A percentile compares a stretch with the other conserved stretches of the same genome.
These are phyloP conservation scores for Clivina fossor DNA, from an alignment of 2,888 invertebrate species.

Conservation along the genomic window DNA sequence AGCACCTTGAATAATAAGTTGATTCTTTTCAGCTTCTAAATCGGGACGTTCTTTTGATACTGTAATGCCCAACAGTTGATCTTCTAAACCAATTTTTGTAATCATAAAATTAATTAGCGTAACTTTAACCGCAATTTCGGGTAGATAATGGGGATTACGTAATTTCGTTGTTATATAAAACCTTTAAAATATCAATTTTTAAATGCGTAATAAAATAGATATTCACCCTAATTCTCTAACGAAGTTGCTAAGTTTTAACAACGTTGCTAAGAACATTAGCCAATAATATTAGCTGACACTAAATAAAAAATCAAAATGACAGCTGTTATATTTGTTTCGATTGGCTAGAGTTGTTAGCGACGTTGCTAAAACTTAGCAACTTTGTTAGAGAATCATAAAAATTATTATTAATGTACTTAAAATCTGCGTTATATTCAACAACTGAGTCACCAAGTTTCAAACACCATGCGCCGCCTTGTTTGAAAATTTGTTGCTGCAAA, in stretches of 20 bases:
- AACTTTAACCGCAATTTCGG: conserved; percentile 90
- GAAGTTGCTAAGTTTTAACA: too few species aligned
- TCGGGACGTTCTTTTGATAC: conserved; percentile 92
- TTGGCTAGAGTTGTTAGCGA: too few species aligned
- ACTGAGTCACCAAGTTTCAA: conserved; percentile 89
- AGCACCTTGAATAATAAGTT: conserved; percentile 84
- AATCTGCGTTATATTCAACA: conserved; percentile 84
- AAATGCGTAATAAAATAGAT: conserved; percentile 11
- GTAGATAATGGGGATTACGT: conserved; percentile 90
- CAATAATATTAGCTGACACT: too few species aligned
- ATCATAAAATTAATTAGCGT: conserved; percentile 92
- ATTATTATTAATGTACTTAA: conserved; percentile 60
- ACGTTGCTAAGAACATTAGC: too few species aligned
- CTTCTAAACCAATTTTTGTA: conserved; percentile 83
- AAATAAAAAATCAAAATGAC: too few species aligned
- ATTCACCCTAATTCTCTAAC: conserved; percentile 8
- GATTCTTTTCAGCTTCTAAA: conserved; percentile 86
- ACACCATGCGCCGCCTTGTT: conserved; percentile 82
- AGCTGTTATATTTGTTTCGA: too few species aligned
- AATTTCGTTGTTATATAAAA: conserved; percentile 93
- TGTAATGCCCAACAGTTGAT: conserved; percentile 85
- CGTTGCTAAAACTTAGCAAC: too few species aligned
- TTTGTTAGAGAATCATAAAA: too few species aligned
- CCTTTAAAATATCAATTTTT: conserved; percentile 52
- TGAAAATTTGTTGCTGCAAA: conserved; percentile 86